A percentile compares a stretch with the other conserved stretches of the same genome.
phyloP scores from a whole-genome alignment of 2,888 invertebrate species.

The Drosophila mimica region DNA sequence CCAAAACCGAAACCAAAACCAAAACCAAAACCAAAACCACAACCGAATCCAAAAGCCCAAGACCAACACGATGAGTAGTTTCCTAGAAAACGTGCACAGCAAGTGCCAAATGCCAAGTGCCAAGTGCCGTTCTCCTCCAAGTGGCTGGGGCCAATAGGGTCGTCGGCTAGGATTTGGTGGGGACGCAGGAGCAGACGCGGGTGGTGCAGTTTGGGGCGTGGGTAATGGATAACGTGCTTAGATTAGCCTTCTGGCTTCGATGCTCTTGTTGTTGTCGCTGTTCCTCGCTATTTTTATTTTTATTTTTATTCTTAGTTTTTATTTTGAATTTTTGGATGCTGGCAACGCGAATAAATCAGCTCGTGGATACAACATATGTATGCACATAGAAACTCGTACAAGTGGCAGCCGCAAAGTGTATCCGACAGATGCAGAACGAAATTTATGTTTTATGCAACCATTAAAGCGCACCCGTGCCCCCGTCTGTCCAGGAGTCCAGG shows the following conservation, averaged over 20 bases:
- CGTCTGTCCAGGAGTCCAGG: slow-evolving; percentile 2
- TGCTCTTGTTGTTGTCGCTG: neutral
- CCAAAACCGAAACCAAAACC: slow-evolving; percentile 14
- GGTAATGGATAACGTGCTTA: slow-evolving; percentile 74
- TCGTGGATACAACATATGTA: slow-evolving; percentile 36
- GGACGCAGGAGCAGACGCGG: neutral
- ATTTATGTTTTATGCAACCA: slow-evolving; percentile 73
- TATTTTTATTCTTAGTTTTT: neutral
- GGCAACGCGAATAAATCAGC: slow-evolving; percentile 65
- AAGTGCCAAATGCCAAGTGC: slow-evolving; percentile 62
- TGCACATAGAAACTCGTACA: slow-evolving; percentile 29
- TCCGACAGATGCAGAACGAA: slow-evolving; percentile 77
- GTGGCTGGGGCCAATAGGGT: neutral
- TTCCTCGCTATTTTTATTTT: neutral
- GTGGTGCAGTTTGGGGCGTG: slow-evolving; percentile 52
- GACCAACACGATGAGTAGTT: slow-evolving; percentile 38
- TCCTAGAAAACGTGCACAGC: slow-evolving; percentile 72
- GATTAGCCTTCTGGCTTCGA: slow-evolving; percentile 62
- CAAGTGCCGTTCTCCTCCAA: slow-evolving; percentile 48
- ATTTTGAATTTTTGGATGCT: slow-evolving; percentile 9
- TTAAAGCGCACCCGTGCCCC: slow-evolving; percentile 49
- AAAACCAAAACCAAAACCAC: slow-evolving; percentile 21
- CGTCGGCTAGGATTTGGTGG: neutral
- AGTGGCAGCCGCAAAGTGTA: slow-evolving; percentile 55
- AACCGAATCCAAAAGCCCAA: slow-evolving; percentile 17